These are phyloP conservation scores for Argya squamiceps DNA, from an alignment of 2,797 vertebrate genomes.

Conservation along the genomic window DNA sequence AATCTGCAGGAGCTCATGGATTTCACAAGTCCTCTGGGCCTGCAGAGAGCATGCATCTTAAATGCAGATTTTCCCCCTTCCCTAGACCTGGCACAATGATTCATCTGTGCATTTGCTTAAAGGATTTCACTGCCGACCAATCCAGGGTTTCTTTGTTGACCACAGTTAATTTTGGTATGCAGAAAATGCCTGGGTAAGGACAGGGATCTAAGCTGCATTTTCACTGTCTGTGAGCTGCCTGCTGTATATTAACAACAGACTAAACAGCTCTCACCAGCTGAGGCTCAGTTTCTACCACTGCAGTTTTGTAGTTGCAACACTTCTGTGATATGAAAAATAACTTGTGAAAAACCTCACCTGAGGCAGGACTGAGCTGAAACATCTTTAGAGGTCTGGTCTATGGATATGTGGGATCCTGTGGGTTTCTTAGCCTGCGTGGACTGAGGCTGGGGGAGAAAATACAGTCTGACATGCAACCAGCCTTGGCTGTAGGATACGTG, in stretches of 20 bases:
- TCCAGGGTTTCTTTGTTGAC: conserved; percentile 5
- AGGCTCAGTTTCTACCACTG: neutral
- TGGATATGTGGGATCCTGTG: neutral
- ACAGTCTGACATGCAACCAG: neutral
- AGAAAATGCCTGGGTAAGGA: conserved; percentile 36
- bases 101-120: conserved; percentile 39
- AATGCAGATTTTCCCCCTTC: neutral
- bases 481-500: neutral
- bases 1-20: neutral
- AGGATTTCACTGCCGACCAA: neutral
- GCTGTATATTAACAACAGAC: neutral
- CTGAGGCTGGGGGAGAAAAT: neutral
- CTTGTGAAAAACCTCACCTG: neutral
- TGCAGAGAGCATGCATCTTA: neutral
- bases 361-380: neutral
- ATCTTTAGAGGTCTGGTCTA: neutral
- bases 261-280: neutral
- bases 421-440: neutral
- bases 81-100: neutral
- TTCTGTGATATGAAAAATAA: neutral
- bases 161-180: conserved; percentile 41
- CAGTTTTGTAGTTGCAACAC: neutral
- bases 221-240: neutral
- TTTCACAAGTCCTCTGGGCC: neutral
- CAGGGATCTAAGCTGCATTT: neutral